Percentiles rank a stretch among this genome's conserved stretches.
Evolutionary conservation across 1,140 invertebrate species (phyloP).

Genomic region (Heliconius congener): DNA sequence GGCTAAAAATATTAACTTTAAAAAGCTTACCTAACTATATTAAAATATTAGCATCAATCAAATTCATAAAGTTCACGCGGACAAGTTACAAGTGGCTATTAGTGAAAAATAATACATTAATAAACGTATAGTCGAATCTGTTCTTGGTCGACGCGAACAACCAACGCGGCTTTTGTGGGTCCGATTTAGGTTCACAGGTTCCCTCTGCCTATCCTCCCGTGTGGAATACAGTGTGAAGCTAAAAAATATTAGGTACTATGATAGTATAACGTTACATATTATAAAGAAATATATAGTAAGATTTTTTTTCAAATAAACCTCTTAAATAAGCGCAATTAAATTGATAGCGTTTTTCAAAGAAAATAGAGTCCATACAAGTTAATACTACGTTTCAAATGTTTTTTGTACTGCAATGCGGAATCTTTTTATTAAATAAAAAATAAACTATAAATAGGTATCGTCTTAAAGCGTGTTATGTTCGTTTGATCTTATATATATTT

Average conservation of each 20-base stretch:
- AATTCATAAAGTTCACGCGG: too few relatives aligned
- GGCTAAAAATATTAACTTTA: too few relatives aligned
- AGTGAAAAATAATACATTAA: too few relatives aligned
- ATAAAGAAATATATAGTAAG: background rate
- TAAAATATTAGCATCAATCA: too few relatives aligned
- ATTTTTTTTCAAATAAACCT: background rate
- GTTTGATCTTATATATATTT: background rate
- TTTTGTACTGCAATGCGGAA: constrained; percentile 3
- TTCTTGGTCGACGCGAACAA: too few relatives aligned
- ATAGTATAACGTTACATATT: too few relatives aligned
- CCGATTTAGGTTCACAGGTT: too few relatives aligned
- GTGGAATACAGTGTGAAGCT: background rate
- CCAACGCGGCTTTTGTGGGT: too few relatives aligned
- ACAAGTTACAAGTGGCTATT: too few relatives aligned
- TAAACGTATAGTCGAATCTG: too few relatives aligned
- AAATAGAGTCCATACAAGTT: background rate
- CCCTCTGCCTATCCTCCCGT: background rate
- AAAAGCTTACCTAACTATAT: too few relatives aligned
- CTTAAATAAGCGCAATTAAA: background rate
- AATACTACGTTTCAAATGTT: constrained; percentile 7
- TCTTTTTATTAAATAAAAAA: background rate
- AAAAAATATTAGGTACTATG: too few relatives aligned
- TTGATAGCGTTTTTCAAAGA: background rate
- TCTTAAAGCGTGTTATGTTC: background rate
- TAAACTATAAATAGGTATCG: background rate